A percentile compares a stretch with the other conserved stretches of the same genome.
phyloP scores from a whole-genome alignment of 2,797 vertebrate species.

The Pantherophis vulpinus region DNA sequence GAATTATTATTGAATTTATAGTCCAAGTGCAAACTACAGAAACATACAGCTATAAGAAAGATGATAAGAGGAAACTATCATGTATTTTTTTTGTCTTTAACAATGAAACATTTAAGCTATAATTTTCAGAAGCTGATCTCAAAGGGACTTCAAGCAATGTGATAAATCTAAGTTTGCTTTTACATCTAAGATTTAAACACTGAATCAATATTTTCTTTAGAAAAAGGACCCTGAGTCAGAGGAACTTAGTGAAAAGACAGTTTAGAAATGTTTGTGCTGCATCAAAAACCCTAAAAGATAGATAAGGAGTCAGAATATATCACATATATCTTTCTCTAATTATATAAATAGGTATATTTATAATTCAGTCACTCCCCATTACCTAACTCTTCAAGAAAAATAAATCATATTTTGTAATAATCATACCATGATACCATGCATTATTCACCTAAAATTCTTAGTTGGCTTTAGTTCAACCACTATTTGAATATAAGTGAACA shows the following conservation, averaged over 20 bases:
- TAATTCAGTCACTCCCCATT: background rate
- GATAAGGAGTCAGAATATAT: background rate
- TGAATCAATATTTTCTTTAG: background rate
- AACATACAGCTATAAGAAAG: background rate
- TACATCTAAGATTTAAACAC: background rate
- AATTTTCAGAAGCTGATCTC: background rate
- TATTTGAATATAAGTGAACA: background rate
- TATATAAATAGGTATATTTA: background rate
- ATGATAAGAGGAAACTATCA: accelerated
- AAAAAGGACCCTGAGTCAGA: background rate
- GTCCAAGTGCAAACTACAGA: constrained; percentile 1
- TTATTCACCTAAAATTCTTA: background rate
- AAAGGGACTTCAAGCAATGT: background rate
- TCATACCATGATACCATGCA: background rate
- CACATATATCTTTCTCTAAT: background rate
- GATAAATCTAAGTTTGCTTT: background rate
- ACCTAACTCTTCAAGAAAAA: background rate
- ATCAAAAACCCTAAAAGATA: background rate
- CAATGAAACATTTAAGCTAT: background rate
- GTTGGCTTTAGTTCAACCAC: background rate
- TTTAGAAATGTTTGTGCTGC: background rate
- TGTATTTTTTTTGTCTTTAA: background rate
- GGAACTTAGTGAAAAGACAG: background rate
- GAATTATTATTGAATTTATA: constrained; percentile 29
- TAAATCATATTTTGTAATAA: background rate